Percentiles rank a stretch among this genome's conserved stretches.
Conservation (phyloP, 2,113 vertebrate species). For the Caracal caracal region DNA sequence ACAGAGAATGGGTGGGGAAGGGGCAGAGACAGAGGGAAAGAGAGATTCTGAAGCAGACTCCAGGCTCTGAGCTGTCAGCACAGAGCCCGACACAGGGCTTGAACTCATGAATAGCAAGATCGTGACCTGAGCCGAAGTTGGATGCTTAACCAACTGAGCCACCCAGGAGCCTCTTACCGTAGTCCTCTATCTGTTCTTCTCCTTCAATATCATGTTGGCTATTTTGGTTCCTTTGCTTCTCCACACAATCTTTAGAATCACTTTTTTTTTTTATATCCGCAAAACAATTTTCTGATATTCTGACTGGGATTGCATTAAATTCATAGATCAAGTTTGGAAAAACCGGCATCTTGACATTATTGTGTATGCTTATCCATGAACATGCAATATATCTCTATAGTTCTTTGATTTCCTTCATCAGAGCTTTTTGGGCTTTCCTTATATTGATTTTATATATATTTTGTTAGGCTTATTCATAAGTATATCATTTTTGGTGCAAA, state of each 20-base stretch:
- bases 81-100: no score
- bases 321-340: background rate
- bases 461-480: background rate
- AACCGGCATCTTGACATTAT: background rate
- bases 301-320: background rate
- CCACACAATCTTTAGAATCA: background rate
- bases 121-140: no score
- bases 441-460: background rate
- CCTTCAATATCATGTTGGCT: background rate
- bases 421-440: background rate
- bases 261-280: no score
- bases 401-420: background rate
- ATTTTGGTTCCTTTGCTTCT: background rate
- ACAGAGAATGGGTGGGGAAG: no score
- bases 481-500: background rate
- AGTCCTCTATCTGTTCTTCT: background rate
- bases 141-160: no score
- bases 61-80: no score
- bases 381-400: background rate
- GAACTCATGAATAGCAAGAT: no score
- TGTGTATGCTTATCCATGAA: background rate
- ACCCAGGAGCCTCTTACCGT: no score
- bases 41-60: no score
- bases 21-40: no score
- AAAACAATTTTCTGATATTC: background rate